Evolutionary conservation across 2,888 invertebrate species (phyloP).

Genomic region (Hyles lineata): DNA sequence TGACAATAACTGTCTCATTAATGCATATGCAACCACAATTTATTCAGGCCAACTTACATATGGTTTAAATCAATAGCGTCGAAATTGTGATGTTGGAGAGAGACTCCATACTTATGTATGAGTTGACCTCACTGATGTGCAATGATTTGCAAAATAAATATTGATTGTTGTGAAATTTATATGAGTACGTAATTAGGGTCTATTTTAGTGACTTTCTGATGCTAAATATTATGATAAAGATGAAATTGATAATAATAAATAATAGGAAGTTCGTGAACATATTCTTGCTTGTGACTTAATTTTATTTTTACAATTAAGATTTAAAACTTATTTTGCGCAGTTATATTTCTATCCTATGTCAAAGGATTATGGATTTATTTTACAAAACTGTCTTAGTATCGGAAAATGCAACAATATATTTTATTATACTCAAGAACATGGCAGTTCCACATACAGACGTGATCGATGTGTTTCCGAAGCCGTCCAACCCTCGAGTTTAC

Average conservation of each 20-base stretch:
- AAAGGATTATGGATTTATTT: background rate
- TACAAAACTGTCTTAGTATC: background rate
- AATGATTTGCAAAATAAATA: background rate
- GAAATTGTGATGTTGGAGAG: conserved; percentile 32
- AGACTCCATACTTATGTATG: background rate
- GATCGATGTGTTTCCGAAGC: background rate
- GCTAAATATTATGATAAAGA: too few relatives aligned
- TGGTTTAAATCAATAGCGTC: conserved; percentile 37
- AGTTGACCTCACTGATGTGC: background rate
- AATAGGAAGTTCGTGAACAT: too few relatives aligned
- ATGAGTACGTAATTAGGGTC: background rate
- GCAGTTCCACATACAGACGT: background rate
- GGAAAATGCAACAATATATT: background rate
- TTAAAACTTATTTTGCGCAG: background rate
- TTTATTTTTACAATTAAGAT: too few relatives aligned
- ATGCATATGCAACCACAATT: conserved; percentile 49
- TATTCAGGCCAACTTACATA: conserved; percentile 37
- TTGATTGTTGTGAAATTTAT: background rate
- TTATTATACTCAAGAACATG: background rate
- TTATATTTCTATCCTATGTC: background rate
- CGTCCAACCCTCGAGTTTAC: conserved; percentile 2
- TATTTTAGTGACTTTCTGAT: too few relatives aligned
- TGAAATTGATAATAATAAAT: too few relatives aligned
- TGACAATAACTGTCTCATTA: conserved; percentile 64
- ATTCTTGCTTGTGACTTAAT: too few relatives aligned